A percentile compares a stretch with the other conserved stretches of the same genome.
phyloP scores from a whole-genome alignment of 2,797 vertebrate species.

The Falco biarmicus region DNA sequence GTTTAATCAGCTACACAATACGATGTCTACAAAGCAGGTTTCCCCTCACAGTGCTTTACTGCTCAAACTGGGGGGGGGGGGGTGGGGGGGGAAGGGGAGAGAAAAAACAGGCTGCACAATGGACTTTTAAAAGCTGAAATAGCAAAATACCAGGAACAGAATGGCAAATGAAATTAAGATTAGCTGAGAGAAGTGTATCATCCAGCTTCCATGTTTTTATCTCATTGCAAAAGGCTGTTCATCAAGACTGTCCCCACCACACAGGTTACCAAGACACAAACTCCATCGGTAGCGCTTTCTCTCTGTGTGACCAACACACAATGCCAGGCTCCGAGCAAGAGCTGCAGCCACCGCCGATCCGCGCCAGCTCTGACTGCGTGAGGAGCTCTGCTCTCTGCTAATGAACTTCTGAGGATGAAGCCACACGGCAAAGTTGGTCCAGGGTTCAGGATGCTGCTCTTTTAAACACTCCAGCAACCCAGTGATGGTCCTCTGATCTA shows the following conservation, averaged over 20 bases:
- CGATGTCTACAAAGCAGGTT: not conserved
- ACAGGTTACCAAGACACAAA: not conserved
- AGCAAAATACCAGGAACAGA: not conserved
- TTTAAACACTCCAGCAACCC: not conserved
- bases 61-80: not conserved
- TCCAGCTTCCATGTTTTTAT: not conserved
- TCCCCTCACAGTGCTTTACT: not conserved
- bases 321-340: not conserved
- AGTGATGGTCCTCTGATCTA: not conserved
- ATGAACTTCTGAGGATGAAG: not conserved
- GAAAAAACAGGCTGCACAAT: not conserved
- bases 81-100: too few species aligned
- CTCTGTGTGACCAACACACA: not conserved
- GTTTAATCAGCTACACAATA: conserved; percentile 10
- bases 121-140: not conserved
- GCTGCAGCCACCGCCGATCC: not conserved
- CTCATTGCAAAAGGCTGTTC: not conserved
- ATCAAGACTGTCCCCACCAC: not conserved
- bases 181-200: not conserved
- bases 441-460: not conserved
- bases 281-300: not conserved
- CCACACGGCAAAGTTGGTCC: not conserved
- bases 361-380: not conserved
- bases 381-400: not conserved
- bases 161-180: not conserved